These are phyloP conservation scores for Miichthys miiuy DNA, from an alignment of 2,797 vertebrate species.

Conservation along the genomic window DNA sequence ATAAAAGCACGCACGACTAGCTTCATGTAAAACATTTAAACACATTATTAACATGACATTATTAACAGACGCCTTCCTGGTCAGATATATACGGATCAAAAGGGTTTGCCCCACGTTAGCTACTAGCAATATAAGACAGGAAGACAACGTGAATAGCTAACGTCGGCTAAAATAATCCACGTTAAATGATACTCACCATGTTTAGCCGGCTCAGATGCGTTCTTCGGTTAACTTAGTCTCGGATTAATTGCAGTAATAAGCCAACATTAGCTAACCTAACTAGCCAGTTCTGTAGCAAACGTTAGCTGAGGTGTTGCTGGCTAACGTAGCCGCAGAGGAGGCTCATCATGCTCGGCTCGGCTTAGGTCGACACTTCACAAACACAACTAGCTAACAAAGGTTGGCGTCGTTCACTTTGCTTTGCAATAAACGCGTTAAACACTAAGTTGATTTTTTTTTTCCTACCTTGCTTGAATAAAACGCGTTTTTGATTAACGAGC, in stretches of 20 bases:
- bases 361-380: conserved; percentile 30
- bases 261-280: conserved; percentile 56
- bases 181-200: conserved; percentile 81
- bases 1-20: background rate
- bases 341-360: conserved; percentile 76
- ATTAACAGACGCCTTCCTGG: conserved; percentile 28
- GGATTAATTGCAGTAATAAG: conserved; percentile 58
- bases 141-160: background rate
- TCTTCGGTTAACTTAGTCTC: conserved; percentile 53
- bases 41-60: background rate
- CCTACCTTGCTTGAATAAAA: conserved; percentile 16
- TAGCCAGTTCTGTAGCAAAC: conserved; percentile 63
- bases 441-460: background rate
- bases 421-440: conserved; percentile 5
- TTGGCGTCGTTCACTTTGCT: conserved; percentile 8
- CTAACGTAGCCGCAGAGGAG: conserved; percentile 61
- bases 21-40: background rate
- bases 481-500: conserved; percentile 6
- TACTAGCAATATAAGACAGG: conserved; percentile 15
- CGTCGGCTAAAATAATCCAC: background rate
- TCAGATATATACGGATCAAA: background rate
- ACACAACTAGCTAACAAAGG: conserved; percentile 7
- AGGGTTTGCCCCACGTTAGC: conserved; percentile 39
- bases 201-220: conserved; percentile 56
- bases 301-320: conserved; percentile 74